Evolutionary conservation across 2,113 vertebrate species (phyloP), one percentile per base, ranked within the genome.

Genomic region (Tachysurus vachellii): DNA sequence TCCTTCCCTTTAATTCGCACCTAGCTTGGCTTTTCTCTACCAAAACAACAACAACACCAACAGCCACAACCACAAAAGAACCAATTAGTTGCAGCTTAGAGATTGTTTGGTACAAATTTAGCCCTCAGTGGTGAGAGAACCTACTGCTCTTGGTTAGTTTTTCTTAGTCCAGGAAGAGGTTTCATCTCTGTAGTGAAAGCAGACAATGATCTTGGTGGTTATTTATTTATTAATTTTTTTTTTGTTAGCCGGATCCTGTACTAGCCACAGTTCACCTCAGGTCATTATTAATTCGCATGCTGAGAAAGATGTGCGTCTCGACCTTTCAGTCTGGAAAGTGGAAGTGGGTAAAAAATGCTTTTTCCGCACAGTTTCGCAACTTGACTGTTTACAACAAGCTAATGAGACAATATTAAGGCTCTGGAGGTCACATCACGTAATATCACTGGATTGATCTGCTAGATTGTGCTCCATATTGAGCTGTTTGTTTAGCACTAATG

Each of bases 321-420:
- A 47, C 80, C 79, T 82, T 50, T 82, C 59, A 82, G 59, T 64
- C 59, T 50, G 59, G 36, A n/a, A 64, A 82, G 42, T 13, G 36
- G 31, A 76, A 54, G 70, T 76, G 9, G 4, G 70, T 23, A 31
- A 64, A 28, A 50, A 50, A 85, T 90, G 91, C 84, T 93, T 92
- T 93, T 94, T 88, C 93, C 93, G 94, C 92, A 92, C 89, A 88
- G 77, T 56, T 82, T 53, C 88, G 88, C 92, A 94, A 93, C 86
- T 75, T 89, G 93, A 91, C 93, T 89, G 88, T 92, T 93, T 92
- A 91, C 93, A 88, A 64, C 90, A 91, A 92, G 88, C 92, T 93
- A 94, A 93, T 91, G 91, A 95, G 92, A 92, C 90, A 90, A 93
- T 82, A 82, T 82, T 47, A 82, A 62, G 80, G 42, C 12, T 82